phyloP scores from a whole-genome alignment of 2,888 invertebrate species.

The Conistra vaccinii region DNA sequence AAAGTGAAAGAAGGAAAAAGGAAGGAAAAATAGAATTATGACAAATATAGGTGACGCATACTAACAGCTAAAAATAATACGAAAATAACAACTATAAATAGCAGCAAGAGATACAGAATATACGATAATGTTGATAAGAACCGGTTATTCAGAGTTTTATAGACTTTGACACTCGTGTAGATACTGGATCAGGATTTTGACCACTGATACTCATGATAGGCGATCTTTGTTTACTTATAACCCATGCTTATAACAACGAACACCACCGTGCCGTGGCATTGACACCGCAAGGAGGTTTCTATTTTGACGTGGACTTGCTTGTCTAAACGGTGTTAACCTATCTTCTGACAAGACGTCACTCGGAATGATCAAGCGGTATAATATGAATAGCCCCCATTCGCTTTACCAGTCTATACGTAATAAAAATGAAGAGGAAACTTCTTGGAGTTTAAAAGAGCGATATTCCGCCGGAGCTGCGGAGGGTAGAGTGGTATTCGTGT shows the following conservation, averaged over 20 bases:
- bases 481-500: constrained; percentile 59
- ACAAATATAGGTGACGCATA: constrained; percentile 19
- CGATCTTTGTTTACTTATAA: not conserved
- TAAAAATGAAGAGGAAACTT: constrained; percentile 45
- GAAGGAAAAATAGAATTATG: not conserved
- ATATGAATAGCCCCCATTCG: not conserved
- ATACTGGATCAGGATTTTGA: not conserved
- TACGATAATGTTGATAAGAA: constrained; percentile 25
- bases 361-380: not conserved
- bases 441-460: constrained; percentile 45
- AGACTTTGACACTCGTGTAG: not conserved
- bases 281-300: not conserved
- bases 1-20: not conserved
- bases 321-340: not conserved
- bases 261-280: not conserved
- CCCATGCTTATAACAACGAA: too few relatives aligned
- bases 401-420: not conserved
- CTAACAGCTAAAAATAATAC: constrained; percentile 12
- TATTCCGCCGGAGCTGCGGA: constrained; percentile 24
- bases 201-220: not conserved
- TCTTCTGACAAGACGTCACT: not conserved
- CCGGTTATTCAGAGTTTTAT: not conserved
- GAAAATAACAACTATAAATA: constrained; percentile 27
- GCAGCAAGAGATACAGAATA: not conserved
- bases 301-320: not conserved